Percentiles rank a stretch among this genome's conserved stretches.
These are phyloP conservation scores for Parasteatoda tepidariorum DNA, from an alignment of 1,140 invertebrate species.

Conservation along the genomic window DNA sequence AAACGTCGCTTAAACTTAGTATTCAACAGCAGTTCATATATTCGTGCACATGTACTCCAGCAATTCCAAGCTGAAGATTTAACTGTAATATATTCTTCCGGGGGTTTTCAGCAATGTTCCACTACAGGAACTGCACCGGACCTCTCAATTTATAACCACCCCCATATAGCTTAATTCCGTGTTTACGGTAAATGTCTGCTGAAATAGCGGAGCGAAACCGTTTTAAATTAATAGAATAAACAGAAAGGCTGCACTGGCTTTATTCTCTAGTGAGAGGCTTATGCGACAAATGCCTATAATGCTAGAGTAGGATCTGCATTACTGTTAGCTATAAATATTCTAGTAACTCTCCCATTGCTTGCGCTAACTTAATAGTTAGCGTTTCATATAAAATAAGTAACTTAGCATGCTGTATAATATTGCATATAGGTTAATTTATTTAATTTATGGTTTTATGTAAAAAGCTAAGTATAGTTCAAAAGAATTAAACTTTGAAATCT, in stretches of 20 bases:
- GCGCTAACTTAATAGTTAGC: no score
- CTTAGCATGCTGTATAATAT: no score
- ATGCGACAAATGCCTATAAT: neutral
- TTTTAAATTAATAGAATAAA: conserved; percentile 26
- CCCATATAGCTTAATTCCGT: neutral
- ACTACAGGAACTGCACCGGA: neutral
- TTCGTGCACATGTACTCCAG: neutral
- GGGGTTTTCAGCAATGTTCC: neutral
- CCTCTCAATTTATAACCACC: neutral
- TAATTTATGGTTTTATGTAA: no score
- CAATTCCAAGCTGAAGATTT: neutral
- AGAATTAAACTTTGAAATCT: no score
- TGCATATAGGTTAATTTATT: no score
- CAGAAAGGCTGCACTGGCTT: neutral
- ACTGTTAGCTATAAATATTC: no score
- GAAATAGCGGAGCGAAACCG: neutral
- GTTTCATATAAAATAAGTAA: no score
- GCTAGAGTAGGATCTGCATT: no score
- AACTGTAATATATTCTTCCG: neutral
- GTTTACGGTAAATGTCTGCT: neutral
- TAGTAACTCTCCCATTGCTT: no score
- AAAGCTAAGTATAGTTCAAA: no score
- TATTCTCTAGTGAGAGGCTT: neutral
- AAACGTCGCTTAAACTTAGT: no score
- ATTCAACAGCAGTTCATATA: no score